These are phyloP conservation scores for Tachina grossa DNA, from an alignment of 2,888 invertebrate genomes.

Conservation along the genomic window DNA sequence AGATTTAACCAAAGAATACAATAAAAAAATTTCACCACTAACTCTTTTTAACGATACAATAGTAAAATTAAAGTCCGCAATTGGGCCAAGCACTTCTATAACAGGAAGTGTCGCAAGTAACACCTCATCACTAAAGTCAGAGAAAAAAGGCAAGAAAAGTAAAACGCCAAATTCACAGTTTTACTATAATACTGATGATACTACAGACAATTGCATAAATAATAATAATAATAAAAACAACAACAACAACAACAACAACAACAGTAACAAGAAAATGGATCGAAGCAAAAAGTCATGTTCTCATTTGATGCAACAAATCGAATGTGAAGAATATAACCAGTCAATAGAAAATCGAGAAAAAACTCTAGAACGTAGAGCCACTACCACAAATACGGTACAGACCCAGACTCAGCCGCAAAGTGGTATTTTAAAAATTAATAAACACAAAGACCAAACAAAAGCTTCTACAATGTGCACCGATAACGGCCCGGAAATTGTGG, in stretches of 20 bases:
- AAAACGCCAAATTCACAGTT: constrained; percentile 71
- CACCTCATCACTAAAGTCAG: constrained; percentile 41
- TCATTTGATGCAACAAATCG: constrained; percentile 49
- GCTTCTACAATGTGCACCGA: constrained; percentile 75
- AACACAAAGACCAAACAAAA: constrained; percentile 67
- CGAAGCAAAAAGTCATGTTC: constrained; percentile 48
- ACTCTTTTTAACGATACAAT: constrained; percentile 76
- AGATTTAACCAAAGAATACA: constrained; percentile 73
- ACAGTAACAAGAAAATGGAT: constrained; percentile 57
- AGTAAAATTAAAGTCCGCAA: constrained; percentile 74
- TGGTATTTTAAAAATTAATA: constrained; percentile 76
- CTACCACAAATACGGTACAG: constrained; percentile 57
- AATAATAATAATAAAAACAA: constrained; percentile 40
- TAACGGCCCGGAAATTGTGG: constrained; percentile 79
- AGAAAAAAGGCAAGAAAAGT: constrained; percentile 68
- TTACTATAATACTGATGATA: constrained; percentile 66
- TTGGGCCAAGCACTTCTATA: constrained; percentile 71
- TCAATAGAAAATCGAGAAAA: constrained; percentile 76
- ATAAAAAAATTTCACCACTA: constrained; percentile 75
- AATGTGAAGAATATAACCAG: constrained; percentile 75
- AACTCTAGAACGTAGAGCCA: constrained; percentile 73
- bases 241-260: constrained; percentile 13
- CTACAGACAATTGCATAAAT: constrained; percentile 6
- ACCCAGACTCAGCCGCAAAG: constrained; percentile 60
- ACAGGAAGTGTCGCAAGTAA: constrained; percentile 26